phyloP scores from a whole-genome alignment of 1,140 invertebrate species.

The Pseudoatta argentina region DNA sequence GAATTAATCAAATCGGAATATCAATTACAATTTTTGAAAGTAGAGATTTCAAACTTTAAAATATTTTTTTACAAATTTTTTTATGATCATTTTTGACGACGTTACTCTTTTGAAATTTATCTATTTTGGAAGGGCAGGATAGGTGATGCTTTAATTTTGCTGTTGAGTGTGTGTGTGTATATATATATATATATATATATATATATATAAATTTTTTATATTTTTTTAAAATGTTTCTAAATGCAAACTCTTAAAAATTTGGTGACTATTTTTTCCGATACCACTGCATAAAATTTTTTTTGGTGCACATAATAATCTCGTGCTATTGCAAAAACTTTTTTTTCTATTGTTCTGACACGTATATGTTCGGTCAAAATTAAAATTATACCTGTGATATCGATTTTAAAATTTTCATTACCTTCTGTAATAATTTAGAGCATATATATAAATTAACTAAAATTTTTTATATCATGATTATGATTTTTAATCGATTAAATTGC shows the following conservation, averaged over 20 bases:
- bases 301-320: neutral
- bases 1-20: too few relatives aligned
- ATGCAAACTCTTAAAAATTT: neutral
- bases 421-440: neutral
- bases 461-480: neutral
- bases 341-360: neutral
- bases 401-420: neutral
- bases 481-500: slow-evolving; percentile 2
- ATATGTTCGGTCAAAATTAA: neutral
- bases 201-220: too few relatives aligned
- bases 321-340: neutral
- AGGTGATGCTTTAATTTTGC: too few relatives aligned
- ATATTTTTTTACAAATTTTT: too few relatives aligned
- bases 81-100: too few relatives aligned
- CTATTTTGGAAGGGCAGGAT: too few relatives aligned
- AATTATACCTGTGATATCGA: neutral
- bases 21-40: too few relatives aligned
- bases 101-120: too few relatives aligned
- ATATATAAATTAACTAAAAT: neutral
- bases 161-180: too few relatives aligned
- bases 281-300: neutral
- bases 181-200: too few relatives aligned
- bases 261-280: neutral
- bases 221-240: too few relatives aligned
- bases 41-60: too few relatives aligned